phyloP scores from a whole-genome alignment of 2,113 vertebrate genomes.

The Anarrhichthys ocellatus region DNA sequence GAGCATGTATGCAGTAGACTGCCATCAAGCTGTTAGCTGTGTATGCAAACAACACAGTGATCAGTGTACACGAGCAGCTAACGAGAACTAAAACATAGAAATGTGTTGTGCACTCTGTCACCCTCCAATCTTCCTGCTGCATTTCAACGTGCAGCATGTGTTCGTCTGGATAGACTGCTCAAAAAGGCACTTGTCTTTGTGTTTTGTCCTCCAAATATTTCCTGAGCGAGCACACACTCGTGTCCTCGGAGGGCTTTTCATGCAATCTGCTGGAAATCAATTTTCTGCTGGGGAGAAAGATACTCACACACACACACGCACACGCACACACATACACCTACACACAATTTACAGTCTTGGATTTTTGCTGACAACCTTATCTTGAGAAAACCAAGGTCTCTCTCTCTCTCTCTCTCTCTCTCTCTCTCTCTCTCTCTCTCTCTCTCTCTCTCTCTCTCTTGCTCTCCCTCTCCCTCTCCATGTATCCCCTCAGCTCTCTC shows the following conservation, averaged over 20 bases:
- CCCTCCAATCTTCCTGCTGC: not conserved
- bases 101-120: slow-evolving; percentile 7
- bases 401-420: not conserved
- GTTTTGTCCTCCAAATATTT: slow-evolving; percentile 53
- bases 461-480: not conserved
- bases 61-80: not conserved
- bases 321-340: slow-evolving; percentile 12
- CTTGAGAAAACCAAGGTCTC: slow-evolving; percentile 14
- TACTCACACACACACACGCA: not conserved
- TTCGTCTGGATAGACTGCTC: slow-evolving; percentile 27
- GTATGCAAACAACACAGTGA: not conserved
- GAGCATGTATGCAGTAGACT: not conserved
- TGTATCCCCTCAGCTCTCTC: not conserved
- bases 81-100: not conserved
- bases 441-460: not conserved
- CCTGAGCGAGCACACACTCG: not conserved
- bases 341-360: slow-evolving; percentile 14
- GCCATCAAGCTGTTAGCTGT: not conserved
- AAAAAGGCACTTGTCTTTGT: slow-evolving; percentile 27
- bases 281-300: slow-evolving; percentile 20
- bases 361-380: slow-evolving; percentile 37
- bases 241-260: slow-evolving; percentile 44
- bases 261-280: slow-evolving; percentile 65
- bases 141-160: slow-evolving; percentile 13
- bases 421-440: not conserved